A percentile compares a stretch with the other conserved stretches of the same genome.
Evolutionary conservation across 2,888 invertebrate genomes (phyloP).

Genomic region (Crocallis elinguaria): DNA sequence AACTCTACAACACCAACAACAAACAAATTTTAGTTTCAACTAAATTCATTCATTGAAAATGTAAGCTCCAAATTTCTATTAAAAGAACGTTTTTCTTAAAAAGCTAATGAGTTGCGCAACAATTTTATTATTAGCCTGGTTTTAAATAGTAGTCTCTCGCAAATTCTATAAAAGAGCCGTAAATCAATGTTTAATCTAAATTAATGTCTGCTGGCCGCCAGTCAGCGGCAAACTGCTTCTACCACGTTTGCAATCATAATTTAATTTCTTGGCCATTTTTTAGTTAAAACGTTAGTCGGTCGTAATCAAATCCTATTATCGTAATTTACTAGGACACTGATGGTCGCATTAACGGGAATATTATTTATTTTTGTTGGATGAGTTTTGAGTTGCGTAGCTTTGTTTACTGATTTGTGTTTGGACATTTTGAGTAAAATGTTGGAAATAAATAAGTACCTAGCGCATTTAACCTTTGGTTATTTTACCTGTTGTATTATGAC

Average conservation of each 20-base stretch:
- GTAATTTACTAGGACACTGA: conserved; percentile 45
- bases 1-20: too few relatives aligned
- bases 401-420: conserved; percentile 3
- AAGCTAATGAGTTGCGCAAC: conserved; percentile 14
- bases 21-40: too few relatives aligned
- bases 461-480: too few relatives aligned
- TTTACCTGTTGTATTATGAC: too few relatives aligned
- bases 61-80: not conserved
- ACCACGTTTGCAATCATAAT: conserved; percentile 11
- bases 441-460: too few relatives aligned
- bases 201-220: conserved; percentile 20
- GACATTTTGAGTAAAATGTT: too few relatives aligned
- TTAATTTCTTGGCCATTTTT: conserved; percentile 13
- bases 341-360: conserved; percentile 39
- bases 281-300: conserved; percentile 22
- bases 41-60: too few relatives aligned
- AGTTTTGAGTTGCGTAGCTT: not conserved
- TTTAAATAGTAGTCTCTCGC: conserved; percentile 18
- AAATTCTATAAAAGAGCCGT: conserved; percentile 28
- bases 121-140: not conserved
- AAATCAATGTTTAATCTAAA: conserved; percentile 33
- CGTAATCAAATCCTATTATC: conserved; percentile 31
- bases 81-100: not conserved
- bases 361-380: conserved; percentile 12
- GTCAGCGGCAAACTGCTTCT: conserved; percentile 14